Percentiles rank a stretch among this genome's conserved stretches.
Evolutionary conservation across 23 tunicate genomes (phyloP).

Genomic region (Halocynthia roretzi): DNA sequence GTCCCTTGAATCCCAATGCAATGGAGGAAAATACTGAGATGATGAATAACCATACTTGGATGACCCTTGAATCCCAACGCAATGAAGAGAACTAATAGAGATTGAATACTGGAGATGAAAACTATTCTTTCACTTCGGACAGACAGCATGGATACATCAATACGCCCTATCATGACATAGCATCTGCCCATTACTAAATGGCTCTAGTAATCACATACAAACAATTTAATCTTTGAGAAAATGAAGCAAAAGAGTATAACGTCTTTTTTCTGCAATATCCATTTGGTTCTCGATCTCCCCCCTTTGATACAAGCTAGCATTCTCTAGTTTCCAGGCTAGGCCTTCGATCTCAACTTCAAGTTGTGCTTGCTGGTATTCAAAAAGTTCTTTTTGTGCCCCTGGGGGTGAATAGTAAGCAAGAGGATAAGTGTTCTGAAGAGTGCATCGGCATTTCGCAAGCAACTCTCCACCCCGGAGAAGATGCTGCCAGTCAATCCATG

Average conservation of each 20-base stretch:
- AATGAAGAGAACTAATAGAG: too few relatives aligned
- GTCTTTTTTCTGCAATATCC: slow-evolving; percentile 71
- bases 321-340: slow-evolving; percentile 88
- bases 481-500: slow-evolving; percentile 98
- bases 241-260: slow-evolving; percentile 46
- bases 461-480: slow-evolving; percentile 84
- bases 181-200: too few relatives aligned
- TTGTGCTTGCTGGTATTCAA: slow-evolving; percentile 95
- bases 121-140: too few relatives aligned
- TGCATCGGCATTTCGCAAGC: slow-evolving; percentile 87
- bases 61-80: too few relatives aligned
- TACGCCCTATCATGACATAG: too few relatives aligned
- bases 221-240: slow-evolving; percentile 17
- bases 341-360: slow-evolving; percentile 87
- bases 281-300: slow-evolving; percentile 85
- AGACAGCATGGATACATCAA: too few relatives aligned
- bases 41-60: too few relatives aligned
- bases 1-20: too few relatives aligned
- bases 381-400: slow-evolving; percentile 72
- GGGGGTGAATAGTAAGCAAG: slow-evolving; percentile 68
- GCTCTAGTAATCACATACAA: too few relatives aligned
- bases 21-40: too few relatives aligned
- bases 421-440: slow-evolving; percentile 88
- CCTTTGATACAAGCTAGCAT: slow-evolving; percentile 52
- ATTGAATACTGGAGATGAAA: too few relatives aligned